Percentiles rank a stretch among this genome's conserved stretches.
phyloP scores from a whole-genome alignment of 2,888 invertebrate genomes.

The Chymomyza amoena region DNA sequence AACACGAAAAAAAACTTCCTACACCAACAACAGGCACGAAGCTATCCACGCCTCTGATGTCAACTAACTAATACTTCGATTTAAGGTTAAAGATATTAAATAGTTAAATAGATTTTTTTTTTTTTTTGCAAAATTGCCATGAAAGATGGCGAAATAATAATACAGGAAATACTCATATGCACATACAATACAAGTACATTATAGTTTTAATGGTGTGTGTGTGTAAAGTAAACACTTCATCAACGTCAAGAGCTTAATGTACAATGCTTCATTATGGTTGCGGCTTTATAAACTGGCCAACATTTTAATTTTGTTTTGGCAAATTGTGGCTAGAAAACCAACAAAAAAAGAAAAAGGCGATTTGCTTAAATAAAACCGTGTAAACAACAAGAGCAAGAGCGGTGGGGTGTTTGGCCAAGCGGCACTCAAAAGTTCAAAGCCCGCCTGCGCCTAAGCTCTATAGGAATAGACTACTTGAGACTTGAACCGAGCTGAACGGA shows the following conservation, averaged over 20 bases:
- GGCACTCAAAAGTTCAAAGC: slow-evolving; percentile 53
- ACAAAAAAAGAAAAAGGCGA: background rate
- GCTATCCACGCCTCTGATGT: background rate
- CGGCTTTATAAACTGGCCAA: slow-evolving; percentile 23
- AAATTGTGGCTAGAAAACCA: background rate
- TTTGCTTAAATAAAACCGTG: slow-evolving; percentile 37
- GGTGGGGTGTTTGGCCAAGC: background rate
- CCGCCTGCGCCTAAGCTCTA: slow-evolving; percentile 26
- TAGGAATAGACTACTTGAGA: background rate
- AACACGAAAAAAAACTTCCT: no score
- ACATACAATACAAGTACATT: background rate
- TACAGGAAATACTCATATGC: slow-evolving; percentile 45
- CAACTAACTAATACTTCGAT: slow-evolving; percentile 18
- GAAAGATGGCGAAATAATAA: slow-evolving; percentile 27
- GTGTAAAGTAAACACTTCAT: slow-evolving; percentile 46
- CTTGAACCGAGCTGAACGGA: slow-evolving; percentile 15
- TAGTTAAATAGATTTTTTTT: no score
- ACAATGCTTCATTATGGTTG: slow-evolving; percentile 29
- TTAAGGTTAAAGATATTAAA: slow-evolving; percentile 42
- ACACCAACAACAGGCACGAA: no score
- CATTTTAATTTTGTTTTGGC: slow-evolving; percentile 37
- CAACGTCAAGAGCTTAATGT: slow-evolving; percentile 56
- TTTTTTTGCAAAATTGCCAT: slow-evolving; percentile 38
- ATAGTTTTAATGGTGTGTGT: background rate
- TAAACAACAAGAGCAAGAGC: slow-evolving; percentile 23